These are phyloP conservation scores for Amphiprion percula DNA, from an alignment of 2,113 vertebrate species.

Conservation along the genomic window DNA sequence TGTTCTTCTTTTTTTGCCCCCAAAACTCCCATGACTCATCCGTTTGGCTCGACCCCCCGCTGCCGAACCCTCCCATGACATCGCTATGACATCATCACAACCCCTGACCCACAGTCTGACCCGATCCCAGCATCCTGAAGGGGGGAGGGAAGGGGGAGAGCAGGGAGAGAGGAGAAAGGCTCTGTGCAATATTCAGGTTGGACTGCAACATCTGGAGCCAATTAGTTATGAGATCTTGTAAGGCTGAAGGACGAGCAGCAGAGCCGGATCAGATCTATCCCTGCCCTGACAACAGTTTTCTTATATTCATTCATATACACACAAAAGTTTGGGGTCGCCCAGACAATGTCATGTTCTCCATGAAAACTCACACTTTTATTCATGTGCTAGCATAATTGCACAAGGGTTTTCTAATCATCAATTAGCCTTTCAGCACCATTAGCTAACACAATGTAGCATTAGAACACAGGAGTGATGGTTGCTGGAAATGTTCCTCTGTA, in stretches of 20 bases:
- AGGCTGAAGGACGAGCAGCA: slow-evolving; percentile 8
- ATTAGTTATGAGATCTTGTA: slow-evolving; percentile 46
- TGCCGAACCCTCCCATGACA: slow-evolving; percentile 38
- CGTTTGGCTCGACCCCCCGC: slow-evolving; percentile 34
- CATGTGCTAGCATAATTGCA: no score
- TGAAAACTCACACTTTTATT: no score
- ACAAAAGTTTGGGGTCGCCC: no score
- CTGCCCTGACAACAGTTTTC: not conserved
- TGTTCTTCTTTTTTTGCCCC: slow-evolving; percentile 26
- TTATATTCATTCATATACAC: no score
- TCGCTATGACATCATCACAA: slow-evolving; percentile 64
- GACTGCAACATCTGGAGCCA: slow-evolving; percentile 61
- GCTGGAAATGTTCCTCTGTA: no score
- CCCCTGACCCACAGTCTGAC: slow-evolving; percentile 59
- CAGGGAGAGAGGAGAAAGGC: not conserved
- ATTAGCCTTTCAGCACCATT: no score
- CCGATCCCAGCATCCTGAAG: not conserved
- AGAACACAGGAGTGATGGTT: no score
- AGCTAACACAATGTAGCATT: no score
- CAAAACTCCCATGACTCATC: slow-evolving; percentile 81
- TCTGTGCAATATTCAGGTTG: slow-evolving; percentile 32
- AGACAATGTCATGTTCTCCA: no score
- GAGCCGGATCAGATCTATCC: not conserved
- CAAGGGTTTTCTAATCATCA: no score
- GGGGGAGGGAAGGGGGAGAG: not conserved